These are phyloP conservation scores for Grantiella picta DNA, from an alignment of 2,113 vertebrate species.

Conservation along the genomic window DNA sequence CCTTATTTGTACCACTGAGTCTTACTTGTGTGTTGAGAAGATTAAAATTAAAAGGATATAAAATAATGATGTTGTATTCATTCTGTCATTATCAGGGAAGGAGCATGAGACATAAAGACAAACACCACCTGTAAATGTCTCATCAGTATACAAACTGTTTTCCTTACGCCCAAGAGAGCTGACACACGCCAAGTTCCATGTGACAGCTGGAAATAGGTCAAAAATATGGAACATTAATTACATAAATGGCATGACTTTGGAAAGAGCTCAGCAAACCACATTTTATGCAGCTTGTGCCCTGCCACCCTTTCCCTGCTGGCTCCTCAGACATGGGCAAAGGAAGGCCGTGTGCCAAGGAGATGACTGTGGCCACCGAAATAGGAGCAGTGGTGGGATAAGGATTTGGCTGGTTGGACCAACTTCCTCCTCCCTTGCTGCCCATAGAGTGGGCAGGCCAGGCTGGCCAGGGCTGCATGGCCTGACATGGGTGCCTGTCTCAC, in stretches of 20 bases:
- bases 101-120: not conserved
- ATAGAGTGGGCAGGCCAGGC: accelerated
- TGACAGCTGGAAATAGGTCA: not conserved
- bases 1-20: not conserved
- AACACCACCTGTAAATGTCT: not conserved
- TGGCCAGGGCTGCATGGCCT: not conserved
- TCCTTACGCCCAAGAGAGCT: not conserved
- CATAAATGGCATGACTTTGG: not conserved
- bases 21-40: not conserved
- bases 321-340: not conserved
- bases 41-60: not conserved
- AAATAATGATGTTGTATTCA: not conserved
- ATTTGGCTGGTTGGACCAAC: accelerated
- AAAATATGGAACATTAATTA: not conserved
- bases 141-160: not conserved
- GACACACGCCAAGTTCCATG: not conserved
- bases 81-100: constrained; percentile 6
- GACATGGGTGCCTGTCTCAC: not conserved
- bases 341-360: not conserved
- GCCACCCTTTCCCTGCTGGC: accelerated
- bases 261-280: not conserved
- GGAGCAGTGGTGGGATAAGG: accelerated
- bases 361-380: not conserved
- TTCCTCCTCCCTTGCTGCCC: not conserved
- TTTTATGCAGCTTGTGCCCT: not conserved